phyloP scores from a whole-genome alignment of 2,797 vertebrate species.

The Catharus ustulatus region DNA sequence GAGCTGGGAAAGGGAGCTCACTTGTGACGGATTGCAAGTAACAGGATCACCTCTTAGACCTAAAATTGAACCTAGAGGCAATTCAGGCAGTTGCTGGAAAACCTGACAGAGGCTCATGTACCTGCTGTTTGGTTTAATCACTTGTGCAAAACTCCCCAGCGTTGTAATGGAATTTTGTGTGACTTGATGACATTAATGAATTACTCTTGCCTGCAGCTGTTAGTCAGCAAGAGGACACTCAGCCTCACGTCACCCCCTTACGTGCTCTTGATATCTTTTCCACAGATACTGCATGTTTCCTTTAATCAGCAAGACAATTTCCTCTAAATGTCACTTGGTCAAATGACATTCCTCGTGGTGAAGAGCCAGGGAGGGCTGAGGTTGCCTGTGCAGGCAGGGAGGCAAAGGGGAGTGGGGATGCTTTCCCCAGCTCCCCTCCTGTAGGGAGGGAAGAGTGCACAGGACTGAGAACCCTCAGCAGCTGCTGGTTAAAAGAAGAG shows the following conservation, averaged over 20 bases:
- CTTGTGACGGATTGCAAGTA: neutral
- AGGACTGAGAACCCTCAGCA: neutral
- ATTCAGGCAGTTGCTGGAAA: neutral
- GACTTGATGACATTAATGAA: neutral
- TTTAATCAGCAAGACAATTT: constrained; percentile 25
- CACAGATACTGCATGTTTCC: neutral
- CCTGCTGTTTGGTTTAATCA: constrained; percentile 33
- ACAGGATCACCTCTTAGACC: neutral
- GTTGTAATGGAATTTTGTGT: neutral
- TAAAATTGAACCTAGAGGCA: neutral
- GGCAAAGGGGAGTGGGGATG: fast-evolving
- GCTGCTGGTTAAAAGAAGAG: neutral
- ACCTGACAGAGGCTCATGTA: constrained; percentile 3
- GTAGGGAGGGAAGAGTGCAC: fast-evolving
- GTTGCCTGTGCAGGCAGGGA: neutral
- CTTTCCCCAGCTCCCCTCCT: neutral
- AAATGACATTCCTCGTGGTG: neutral
- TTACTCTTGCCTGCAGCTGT: neutral
- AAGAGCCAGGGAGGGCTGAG: neutral
- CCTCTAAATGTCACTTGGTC: neutral
- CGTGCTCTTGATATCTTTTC: neutral
- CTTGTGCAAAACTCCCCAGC: neutral
- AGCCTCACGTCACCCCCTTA: neutral
- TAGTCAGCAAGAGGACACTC: neutral
- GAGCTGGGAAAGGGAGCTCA: neutral